phyloP scores from a whole-genome alignment of 1,140 invertebrate species.

The Archivesica marissinica region DNA sequence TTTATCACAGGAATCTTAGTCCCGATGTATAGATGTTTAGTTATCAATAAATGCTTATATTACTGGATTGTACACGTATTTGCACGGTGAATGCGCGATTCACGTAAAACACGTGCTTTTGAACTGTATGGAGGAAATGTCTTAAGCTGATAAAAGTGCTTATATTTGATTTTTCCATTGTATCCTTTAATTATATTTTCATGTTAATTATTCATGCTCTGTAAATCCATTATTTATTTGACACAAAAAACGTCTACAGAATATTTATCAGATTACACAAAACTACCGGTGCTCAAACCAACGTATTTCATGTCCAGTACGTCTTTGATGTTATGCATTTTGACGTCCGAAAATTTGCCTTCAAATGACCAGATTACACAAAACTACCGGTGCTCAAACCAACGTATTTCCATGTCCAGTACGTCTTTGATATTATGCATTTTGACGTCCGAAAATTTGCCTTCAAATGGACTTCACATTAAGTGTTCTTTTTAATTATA shows the following conservation, averaged over 20 bases:
- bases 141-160: neutral
- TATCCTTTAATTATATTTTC: no score
- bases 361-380: neutral
- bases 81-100: neutral
- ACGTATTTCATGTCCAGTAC: neutral
- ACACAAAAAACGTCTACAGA: neutral
- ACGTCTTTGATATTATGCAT: neutral
- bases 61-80: neutral
- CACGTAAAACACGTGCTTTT: neutral
- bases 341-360: neutral
- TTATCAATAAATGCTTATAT: constrained; percentile 14
- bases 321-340: neutral
- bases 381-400: neutral
- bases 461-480: neutral
- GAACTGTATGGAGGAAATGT: neutral
- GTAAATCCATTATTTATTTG: constrained; percentile 48
- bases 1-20: constrained; percentile 16
- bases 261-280: neutral
- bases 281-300: neutral
- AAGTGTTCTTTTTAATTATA: no score
- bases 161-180: neutral
- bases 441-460: neutral
- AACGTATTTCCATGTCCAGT: neutral
- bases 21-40: constrained; percentile 21
- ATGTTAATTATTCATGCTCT: neutral